phyloP scores from a whole-genome alignment of 2,888 invertebrate genomes.

The Drepanosiphum platanoidis region DNA sequence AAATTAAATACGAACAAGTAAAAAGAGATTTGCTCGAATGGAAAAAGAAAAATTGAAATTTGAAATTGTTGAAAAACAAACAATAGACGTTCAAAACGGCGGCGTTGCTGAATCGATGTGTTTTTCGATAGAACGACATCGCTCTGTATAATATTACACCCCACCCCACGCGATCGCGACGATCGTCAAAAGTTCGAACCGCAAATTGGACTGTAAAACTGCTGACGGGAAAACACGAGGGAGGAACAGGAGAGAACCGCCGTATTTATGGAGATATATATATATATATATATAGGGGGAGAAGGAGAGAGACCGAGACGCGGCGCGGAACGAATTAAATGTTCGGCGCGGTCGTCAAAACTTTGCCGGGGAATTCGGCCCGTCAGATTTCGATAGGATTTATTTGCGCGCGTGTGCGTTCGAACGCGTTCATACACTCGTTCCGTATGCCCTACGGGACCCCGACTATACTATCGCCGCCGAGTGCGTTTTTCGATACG shows the following conservation, averaged over 20 bases:
- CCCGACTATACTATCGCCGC: neutral
- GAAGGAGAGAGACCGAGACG: neutral
- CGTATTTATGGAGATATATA: too few species aligned
- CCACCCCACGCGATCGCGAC: neutral
- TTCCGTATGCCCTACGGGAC: neutral
- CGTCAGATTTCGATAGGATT: slow-evolving; percentile 23
- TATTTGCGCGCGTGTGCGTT: neutral
- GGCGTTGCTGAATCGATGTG: too few species aligned
- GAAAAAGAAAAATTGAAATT: too few species aligned
- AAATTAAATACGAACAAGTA: too few species aligned
- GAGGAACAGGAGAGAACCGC: neutral
- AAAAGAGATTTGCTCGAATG: too few species aligned
- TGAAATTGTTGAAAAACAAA: too few species aligned
- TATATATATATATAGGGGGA: too few species aligned
- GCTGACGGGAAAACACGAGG: neutral
- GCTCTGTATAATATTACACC: neutral
- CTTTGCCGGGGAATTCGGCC: slow-evolving; percentile 25
- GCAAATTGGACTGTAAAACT: slow-evolving; percentile 44
- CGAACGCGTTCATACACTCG: neutral
- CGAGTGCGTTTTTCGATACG: neutral
- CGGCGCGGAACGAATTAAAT: slow-evolving; percentile 6
- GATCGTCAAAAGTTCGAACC: slow-evolving; percentile 22
- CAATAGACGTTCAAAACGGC: too few species aligned
- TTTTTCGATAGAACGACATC: too few species aligned
- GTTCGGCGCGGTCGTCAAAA: slow-evolving; percentile 19